phyloP scores from a whole-genome alignment of 2,797 vertebrate genomes.

The Botia almorhae region DNA sequence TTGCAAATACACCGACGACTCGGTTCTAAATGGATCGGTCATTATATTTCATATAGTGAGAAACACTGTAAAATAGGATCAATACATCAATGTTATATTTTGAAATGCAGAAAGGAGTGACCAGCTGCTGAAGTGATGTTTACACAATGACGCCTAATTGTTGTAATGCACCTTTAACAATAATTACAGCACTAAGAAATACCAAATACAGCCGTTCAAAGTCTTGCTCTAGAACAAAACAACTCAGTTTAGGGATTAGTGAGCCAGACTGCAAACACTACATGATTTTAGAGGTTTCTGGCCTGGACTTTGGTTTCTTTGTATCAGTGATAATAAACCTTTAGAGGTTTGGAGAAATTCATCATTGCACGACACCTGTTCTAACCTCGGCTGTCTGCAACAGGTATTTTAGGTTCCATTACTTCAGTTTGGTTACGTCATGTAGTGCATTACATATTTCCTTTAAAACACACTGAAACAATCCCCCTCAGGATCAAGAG shows the following conservation, averaged over 20 bases:
- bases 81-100: constrained; percentile 24
- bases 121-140: constrained; percentile 65
- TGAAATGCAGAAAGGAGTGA: constrained; percentile 66
- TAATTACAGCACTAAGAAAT: constrained; percentile 53
- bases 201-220: constrained; percentile 28
- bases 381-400: not conserved
- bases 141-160: constrained; percentile 71
- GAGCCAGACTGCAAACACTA: constrained; percentile 15
- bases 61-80: constrained; percentile 75
- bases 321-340: not conserved
- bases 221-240: not conserved
- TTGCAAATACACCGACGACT: constrained; percentile 74
- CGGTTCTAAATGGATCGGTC: constrained; percentile 79
- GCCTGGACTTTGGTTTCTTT: not conserved
- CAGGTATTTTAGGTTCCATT: not conserved
- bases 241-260: not conserved
- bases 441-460: not conserved
- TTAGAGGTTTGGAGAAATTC: not conserved
- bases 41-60: constrained; percentile 80
- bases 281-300: constrained; percentile 29
- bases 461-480: too few species aligned
- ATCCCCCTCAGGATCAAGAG: too few species aligned
- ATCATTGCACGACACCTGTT: not conserved
- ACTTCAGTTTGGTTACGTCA: constrained; percentile 1
- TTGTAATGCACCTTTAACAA: constrained; percentile 60